Conservation (phyloP, 1,140 invertebrate genomes). For the Brachionus rotundiformis region DNA sequence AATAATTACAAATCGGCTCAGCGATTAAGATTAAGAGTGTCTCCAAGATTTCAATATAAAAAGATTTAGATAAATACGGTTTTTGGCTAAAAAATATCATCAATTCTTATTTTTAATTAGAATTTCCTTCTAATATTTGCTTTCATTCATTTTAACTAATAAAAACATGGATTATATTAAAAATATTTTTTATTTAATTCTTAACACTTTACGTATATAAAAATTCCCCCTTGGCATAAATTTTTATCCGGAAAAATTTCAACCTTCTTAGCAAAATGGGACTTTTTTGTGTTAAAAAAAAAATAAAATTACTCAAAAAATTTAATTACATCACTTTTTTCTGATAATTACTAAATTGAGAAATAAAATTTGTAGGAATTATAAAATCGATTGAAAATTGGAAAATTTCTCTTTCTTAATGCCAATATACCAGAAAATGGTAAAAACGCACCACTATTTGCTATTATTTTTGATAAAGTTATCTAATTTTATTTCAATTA, state of each 20-base stretch:
- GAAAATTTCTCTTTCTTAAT: no score
- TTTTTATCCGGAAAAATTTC: neutral
- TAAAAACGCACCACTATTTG: no score
- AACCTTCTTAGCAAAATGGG: neutral
- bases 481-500: no score
- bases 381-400: neutral
- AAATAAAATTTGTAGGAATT: neutral
- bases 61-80: neutral
- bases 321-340: neutral
- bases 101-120: neutral
- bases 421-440: no score
- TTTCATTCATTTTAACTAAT: no score
- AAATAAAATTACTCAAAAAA: conserved; percentile 11
- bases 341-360: neutral
- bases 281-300: neutral
- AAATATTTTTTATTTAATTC: no score
- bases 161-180: no score
- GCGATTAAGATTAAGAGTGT: neutral
- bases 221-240: no score
- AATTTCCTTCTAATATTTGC: no score
- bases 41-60: neutral
- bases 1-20: neutral
- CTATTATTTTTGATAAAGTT: no score
- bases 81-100: neutral
- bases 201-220: no score